Base-by-base conservation (phyloP, 2,797 vertebrate genomes). In the Ptychobarbus kaznakovi region DNA sequence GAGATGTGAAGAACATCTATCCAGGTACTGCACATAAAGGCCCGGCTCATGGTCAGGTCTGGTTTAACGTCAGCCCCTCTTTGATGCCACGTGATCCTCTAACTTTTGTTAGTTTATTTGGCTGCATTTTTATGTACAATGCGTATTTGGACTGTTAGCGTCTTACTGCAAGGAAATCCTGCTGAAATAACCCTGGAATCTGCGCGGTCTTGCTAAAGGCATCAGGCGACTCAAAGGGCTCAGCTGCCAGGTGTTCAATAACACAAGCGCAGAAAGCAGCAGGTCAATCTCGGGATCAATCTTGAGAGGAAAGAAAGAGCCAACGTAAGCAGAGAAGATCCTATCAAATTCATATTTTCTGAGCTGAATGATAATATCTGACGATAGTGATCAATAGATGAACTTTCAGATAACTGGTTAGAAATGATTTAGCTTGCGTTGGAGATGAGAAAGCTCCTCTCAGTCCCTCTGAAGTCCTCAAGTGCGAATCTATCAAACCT, bases 61-160 rank as follows among this genome's bases (percentile, higher is more conserved):
- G 75, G 90, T 90, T 91, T 75, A 89, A 86, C 89, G 86, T 91
- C 92, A 90, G 92, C 92, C 94, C 92, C 91, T 91, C 94, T 96
- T 95, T 95, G 93, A 95, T 95, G 94, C 91, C 86, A 85, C 46
- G 88, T 93, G 90, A 94, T 94, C 92, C 92, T 86, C 85, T 35
- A 93, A 94, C 93, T 94, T 95, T 95, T 93, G 91, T 94, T 93
- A 92, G 93, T 95, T 95, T 95, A 94, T 95, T 95, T 94, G 91
- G 90, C 92, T 89, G 92, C 90, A 91, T 94, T 95, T 93, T 94
- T 92, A 94, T 95, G 91, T 95, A 93, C 93, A 93, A 93, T 94
- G 93, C 94, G 92, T 94, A 94, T 93, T 92, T 90, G 90, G 93
- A 94, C 94, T 91, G 88, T 92, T 89, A 88, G 88, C 90, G 16